Percentiles rank a stretch among this genome's conserved stretches.
phyloP scores from a whole-genome alignment of 92 coral and sea anemone species.

The Chrysogorgia sp. region DNA sequence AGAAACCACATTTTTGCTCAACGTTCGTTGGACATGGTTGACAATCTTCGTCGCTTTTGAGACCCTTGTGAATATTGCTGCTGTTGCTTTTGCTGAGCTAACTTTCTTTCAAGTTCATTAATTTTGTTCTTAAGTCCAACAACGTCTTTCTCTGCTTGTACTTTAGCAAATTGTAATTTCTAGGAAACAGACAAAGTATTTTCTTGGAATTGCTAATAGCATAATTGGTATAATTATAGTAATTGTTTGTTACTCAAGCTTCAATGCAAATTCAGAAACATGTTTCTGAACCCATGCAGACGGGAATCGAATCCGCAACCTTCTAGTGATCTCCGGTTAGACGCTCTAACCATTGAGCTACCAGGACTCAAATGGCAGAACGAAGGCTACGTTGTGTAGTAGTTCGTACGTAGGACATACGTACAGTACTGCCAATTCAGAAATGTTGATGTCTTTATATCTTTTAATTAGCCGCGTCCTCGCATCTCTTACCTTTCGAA shows the following conservation, averaged over 20 bases:
- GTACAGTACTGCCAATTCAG: too few relatives aligned
- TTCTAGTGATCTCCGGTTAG: too few relatives aligned
- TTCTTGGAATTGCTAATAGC: not conserved
- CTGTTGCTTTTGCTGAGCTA: constrained; percentile 57
- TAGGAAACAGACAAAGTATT: constrained; percentile 1
- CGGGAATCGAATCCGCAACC: too few relatives aligned
- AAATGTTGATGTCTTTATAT: too few relatives aligned
- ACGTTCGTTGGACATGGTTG: constrained; percentile 23
- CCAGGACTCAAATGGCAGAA: too few relatives aligned
- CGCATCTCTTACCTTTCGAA: constrained; percentile 75
- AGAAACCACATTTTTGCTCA: not conserved
- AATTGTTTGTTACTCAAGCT: not conserved
- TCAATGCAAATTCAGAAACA: not conserved
- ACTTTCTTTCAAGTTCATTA: constrained; percentile 76
- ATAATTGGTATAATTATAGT: too few relatives aligned
- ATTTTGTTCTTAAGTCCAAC: constrained; percentile 71
- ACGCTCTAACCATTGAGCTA: too few relatives aligned
- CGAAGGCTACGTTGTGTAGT: too few relatives aligned
- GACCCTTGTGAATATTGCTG: constrained; percentile 18
- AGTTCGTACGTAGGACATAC: too few relatives aligned
- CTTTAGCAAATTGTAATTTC: constrained; percentile 95
- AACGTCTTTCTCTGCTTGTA: constrained; percentile 89
- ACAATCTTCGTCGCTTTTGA: constrained; percentile 35
- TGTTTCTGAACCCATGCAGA: too few relatives aligned
- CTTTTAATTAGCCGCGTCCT: too few relatives aligned